Base-by-base conservation (phyloP, 2,888 invertebrate genomes). In the Drosophila bunnanda region DNA sequence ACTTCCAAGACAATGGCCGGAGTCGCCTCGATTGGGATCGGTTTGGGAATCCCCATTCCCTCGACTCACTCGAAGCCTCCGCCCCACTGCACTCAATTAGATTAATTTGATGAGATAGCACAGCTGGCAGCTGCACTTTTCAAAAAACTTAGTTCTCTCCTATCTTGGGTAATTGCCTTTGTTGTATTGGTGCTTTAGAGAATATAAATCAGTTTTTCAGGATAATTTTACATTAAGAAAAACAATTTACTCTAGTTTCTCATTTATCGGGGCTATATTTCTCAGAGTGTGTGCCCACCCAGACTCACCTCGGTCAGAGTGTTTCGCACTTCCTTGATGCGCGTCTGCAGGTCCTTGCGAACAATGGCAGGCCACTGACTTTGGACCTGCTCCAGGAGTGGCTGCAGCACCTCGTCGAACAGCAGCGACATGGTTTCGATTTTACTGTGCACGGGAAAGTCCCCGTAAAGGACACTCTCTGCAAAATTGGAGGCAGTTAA, bases 391-490 rank as follows among this genome's bases (percentile, higher is more conserved):
- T 95, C 95, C 34, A 97, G 92, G 55, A 97, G 89, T 1, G 97
- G 96, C 12, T 95, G 94, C 65, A 96, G 95, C 32, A 96, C 94
- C 87, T 96, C 95, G 80, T 96, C 96, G 9, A 96, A 94, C 79
- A 96, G 92, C 39, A 95, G 93, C 32, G 94, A 94, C 41, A 96
- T 91, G 87, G 96, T 96, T 88, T 96, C 95, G 9, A 96, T 93
- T 32, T 96, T 95, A 82, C 95, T 95, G 66, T 92, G 91, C 2
- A 95, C 94, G 0, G 96, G 95, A 92, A 96, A 93, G 89, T 97
- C 97, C 0, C 97, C 97, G 57, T 95, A 94, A 53, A 95, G 94
- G 25, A 96, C 88, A 4, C 94, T 90, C 89, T 90, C 88, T 72
- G 89, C 81, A 55, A 92, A 91, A 80, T 92, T 93, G 30, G 90